Evolutionary conservation across 2,113 vertebrate genomes (phyloP).

Genomic region (Aphyosemion australe): DNA sequence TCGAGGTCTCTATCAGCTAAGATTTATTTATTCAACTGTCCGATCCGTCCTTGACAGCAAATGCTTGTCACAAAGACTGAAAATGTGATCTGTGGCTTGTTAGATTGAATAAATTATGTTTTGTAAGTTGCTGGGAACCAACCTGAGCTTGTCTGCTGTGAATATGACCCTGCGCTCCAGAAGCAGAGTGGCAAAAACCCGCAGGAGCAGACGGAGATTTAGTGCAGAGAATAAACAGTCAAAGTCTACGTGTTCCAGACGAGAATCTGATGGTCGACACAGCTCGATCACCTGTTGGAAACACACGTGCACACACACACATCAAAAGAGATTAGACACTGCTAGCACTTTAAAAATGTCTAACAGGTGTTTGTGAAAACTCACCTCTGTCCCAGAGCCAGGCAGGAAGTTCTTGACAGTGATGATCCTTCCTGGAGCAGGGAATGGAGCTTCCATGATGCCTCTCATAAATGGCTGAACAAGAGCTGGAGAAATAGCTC

Average conservation of each 20-base stretch:
- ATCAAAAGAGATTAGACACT: too few species aligned
- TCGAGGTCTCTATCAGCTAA: slow-evolving; percentile 27
- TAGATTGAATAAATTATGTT: too few species aligned
- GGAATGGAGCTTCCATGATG: slow-evolving; percentile 97
- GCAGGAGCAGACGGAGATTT: slow-evolving; percentile 89
- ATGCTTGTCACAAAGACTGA: background rate
- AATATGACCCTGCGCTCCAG: slow-evolving; percentile 97
- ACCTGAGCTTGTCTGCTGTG: slow-evolving; percentile 97
- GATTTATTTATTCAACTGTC: background rate
- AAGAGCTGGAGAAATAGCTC: slow-evolving; percentile 94
- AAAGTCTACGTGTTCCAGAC: slow-evolving; percentile 95
- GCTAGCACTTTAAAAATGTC: too few species aligned
- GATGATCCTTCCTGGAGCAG: slow-evolving; percentile 91
- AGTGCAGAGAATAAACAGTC: slow-evolving; percentile 92
- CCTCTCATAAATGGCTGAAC: slow-evolving; percentile 98
- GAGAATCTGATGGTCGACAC: slow-evolving; percentile 90
- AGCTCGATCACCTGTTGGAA: slow-evolving; percentile 88
- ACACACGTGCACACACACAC: too few species aligned
- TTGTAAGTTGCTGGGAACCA: background rate
- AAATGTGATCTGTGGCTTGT: too few species aligned
- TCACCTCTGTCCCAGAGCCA: slow-evolving; percentile 94
- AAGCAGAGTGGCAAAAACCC: slow-evolving; percentile 93
- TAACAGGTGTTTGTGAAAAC: background rate
- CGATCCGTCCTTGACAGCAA: too few species aligned
- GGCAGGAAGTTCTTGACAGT: slow-evolving; percentile 95